Percentiles rank a stretch among this genome's conserved stretches.
Conservation (phyloP, 2,888 invertebrate genomes). For the Apocheima hispidaria region DNA sequence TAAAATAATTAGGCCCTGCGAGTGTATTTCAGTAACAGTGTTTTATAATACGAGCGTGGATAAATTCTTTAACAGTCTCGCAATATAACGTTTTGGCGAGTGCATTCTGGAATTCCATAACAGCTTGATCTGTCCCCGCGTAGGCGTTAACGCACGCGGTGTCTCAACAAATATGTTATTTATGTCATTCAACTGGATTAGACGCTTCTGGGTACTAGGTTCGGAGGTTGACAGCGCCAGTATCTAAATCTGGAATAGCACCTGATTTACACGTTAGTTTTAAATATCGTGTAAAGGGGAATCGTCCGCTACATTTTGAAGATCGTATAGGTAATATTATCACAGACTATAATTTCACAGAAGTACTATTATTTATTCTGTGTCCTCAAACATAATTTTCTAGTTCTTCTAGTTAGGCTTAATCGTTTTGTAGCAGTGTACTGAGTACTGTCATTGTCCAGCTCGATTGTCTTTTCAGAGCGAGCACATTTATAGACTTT, state of each 20-base stretch:
- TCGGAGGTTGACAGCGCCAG: constrained; percentile 52
- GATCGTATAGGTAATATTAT: neutral
- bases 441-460: too few species aligned
- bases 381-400: too few species aligned
- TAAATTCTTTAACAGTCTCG: neutral
- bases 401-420: too few species aligned
- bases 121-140: constrained; percentile 30
- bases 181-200: constrained; percentile 51
- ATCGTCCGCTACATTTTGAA: constrained; percentile 20
- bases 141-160: constrained; percentile 44
- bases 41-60: neutral
- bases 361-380: neutral
- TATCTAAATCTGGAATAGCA: constrained; percentile 61
- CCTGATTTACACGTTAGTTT: constrained; percentile 52
- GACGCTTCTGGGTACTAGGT: constrained; percentile 46
- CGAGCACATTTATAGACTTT: constrained; percentile 7
- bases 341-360: neutral
- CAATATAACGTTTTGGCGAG: constrained; percentile 25
- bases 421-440: too few species aligned
- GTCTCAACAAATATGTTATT: constrained; percentile 52
- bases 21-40: neutral
- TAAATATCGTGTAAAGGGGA: constrained; percentile 43
- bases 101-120: constrained; percentile 45
- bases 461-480: constrained; percentile 4
- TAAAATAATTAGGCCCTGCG: too few species aligned